Evolutionary conservation across 2,888 invertebrate species (phyloP).

Genomic region (Callimorpha dominula): DNA sequence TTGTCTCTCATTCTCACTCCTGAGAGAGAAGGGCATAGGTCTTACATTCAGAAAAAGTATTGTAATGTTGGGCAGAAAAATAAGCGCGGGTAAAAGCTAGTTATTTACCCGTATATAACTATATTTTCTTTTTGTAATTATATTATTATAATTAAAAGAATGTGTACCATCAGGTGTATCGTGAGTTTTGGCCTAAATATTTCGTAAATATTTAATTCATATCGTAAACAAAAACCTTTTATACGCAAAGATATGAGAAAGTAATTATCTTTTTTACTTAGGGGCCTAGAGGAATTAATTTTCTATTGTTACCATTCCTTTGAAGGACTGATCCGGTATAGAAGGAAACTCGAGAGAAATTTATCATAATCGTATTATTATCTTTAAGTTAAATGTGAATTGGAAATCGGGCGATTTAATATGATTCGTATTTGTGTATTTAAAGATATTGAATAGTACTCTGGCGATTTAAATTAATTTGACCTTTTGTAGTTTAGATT

Average conservation of each 20-base stretch:
- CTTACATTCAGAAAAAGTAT: too few species aligned
- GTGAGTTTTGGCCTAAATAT: background rate
- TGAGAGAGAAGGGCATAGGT: too few species aligned
- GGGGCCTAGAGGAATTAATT: constrained; percentile 46
- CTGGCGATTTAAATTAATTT: background rate
- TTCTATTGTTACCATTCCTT: constrained; percentile 47
- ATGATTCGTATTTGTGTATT: constrained; percentile 32
- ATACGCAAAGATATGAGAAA: constrained; percentile 47
- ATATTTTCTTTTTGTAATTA: too few species aligned
- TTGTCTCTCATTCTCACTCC: too few species aligned
- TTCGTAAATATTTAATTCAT: constrained; percentile 24
- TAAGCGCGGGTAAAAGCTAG: too few species aligned
- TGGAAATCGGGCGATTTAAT: constrained; percentile 47
- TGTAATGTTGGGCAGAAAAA: too few species aligned
- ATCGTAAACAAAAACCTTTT: constrained; percentile 40
- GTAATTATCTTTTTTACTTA: constrained; percentile 51
- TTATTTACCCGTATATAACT: too few species aligned
- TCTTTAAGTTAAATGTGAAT: constrained; percentile 51
- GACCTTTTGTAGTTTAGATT: background rate
- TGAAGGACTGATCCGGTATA: constrained; percentile 37
- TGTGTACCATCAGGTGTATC: background rate
- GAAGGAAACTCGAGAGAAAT: constrained; percentile 43
- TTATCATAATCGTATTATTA: constrained; percentile 52
- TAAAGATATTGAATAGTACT: background rate
- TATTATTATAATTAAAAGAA: too few species aligned